These are phyloP conservation scores for Oegoconia quadripuncta DNA, from an alignment of 2,888 invertebrate species.

Conservation along the genomic window DNA sequence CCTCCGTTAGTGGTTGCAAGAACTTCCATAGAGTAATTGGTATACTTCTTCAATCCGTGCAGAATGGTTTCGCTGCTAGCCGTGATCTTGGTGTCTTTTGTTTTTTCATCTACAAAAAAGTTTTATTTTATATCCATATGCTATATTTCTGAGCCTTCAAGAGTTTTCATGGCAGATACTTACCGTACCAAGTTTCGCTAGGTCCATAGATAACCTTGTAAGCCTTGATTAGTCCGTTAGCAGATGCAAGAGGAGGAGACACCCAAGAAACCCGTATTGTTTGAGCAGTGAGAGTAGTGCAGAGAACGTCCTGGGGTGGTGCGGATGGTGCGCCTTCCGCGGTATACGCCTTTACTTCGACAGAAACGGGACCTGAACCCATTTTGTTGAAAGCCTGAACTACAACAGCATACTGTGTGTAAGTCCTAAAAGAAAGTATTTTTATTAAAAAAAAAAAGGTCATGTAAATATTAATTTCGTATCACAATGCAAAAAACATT, in stretches of 20 bases:
- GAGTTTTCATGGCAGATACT: constrained; percentile 49
- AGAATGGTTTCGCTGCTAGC: constrained; percentile 95
- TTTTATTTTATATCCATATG: neutral
- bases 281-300: constrained; percentile 95
- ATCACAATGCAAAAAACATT: too few relatives aligned
- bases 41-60: constrained; percentile 96
- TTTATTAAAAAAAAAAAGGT: too few relatives aligned
- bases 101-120: constrained; percentile 85
- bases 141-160: neutral
- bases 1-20: constrained; percentile 96
- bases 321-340: constrained; percentile 96
- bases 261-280: constrained; percentile 97
- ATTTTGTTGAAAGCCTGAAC: constrained; percentile 97
- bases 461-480: too few relatives aligned
- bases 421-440: constrained; percentile 85
- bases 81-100: constrained; percentile 94
- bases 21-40: constrained; percentile 98
- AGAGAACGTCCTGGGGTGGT: constrained; percentile 94
- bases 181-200: constrained; percentile 94
- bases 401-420: constrained; percentile 97
- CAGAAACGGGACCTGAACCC: constrained; percentile 94
- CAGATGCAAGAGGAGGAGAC: constrained; percentile 93
- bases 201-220: constrained; percentile 97
- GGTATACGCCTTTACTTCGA: constrained; percentile 93
- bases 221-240: constrained; percentile 96